A percentile compares a stretch with the other conserved stretches of the same genome.
Evolutionary conservation across 2,113 vertebrate genomes (phyloP).

Genomic region (Microcebus lehilahytsara): DNA sequence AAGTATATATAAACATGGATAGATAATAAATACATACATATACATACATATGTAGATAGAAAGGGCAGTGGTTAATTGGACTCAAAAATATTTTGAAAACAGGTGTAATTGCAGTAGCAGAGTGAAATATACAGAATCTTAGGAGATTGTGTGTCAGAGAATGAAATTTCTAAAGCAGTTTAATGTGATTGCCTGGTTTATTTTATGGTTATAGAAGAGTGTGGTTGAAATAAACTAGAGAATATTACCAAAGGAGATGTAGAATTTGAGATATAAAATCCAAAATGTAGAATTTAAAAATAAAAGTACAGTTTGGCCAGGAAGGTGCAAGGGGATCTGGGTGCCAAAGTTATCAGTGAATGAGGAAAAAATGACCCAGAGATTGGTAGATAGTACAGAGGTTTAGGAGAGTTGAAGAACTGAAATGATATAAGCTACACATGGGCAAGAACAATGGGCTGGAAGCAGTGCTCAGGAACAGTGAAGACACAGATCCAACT

Average conservation of each 20-base stretch:
- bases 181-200: constrained; percentile 3
- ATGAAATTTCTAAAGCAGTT: constrained; percentile 26
- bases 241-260: background rate
- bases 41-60: background rate
- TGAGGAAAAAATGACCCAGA: background rate
- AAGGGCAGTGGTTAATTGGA: background rate
- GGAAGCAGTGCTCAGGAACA: background rate
- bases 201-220: constrained; percentile 21
- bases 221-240: constrained; percentile 5
- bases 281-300: background rate
- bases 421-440: background rate
- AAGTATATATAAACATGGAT: background rate
- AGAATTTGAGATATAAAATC: background rate
- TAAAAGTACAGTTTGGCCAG: background rate
- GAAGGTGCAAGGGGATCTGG: background rate
- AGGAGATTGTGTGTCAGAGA: background rate
- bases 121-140: background rate
- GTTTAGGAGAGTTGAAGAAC: background rate
- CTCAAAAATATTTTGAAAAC: background rate
- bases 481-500: background rate
- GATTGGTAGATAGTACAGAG: background rate
- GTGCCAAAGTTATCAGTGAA: background rate
- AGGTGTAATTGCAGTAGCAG: background rate
- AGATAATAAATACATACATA: background rate
- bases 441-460: background rate